Base-by-base conservation (phyloP, 2,888 invertebrate genomes). In the Mythimna pallens region DNA sequence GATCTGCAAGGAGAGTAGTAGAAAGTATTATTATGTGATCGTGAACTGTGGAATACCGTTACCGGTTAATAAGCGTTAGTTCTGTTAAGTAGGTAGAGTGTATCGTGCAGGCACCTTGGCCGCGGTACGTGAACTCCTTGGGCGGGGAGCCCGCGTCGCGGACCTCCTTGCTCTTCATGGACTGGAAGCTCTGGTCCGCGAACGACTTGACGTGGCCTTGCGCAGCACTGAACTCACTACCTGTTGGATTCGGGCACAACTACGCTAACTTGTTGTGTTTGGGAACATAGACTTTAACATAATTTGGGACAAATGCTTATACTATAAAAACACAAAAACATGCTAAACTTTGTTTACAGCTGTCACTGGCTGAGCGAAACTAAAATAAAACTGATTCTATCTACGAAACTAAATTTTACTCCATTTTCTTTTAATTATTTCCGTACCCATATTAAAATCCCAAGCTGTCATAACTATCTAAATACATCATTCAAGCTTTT, bases 141-240 rank as follows among this genome's bases (percentile, higher is more conserved):
- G 97, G 97, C 43, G 98, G 98, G 75, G 98, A 98, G 93, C 97
- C 97, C 30, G 98, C 98, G 91, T 98, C 98, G 74, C 98, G 97
- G 79, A 98, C 97, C 94, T 98, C 98, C 95, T 98, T 98, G 87
- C 97, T 97, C 95, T 98, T 98, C 92, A 98, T 96, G 81, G 97
- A 97, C 92, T 98, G 97, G 95, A 98, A 98, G 91, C 97, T 98
- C 94, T 98, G 98, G 94, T 98, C 98, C 68, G 97, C 97, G 89
- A 98, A 96, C 20, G 97, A 97, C 90, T 97, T 97, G 69, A 98
- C 97, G 92, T 98, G 98, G 86, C 96, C 96, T 84, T 96, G 96
- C 83, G 93, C 87, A 87, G 94, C 90, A 82, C 93, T 90, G 92
- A 95, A 95, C 92, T 94, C 95, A 92, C 90, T 94, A 94, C 96